Conservation (phyloP, 2,113 vertebrate species). For the Peucedramus taeniatus region DNA sequence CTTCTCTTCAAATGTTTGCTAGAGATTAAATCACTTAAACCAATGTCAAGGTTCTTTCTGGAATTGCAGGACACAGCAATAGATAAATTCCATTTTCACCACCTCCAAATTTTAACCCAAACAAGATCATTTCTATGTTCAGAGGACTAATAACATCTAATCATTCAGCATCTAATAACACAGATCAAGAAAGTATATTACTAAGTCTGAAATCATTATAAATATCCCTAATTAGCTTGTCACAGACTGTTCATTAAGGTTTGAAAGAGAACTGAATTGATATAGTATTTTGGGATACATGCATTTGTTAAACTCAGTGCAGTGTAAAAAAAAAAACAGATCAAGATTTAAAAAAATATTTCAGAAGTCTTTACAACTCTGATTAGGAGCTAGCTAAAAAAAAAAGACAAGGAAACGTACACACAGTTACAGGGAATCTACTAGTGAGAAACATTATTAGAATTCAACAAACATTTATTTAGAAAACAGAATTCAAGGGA, state of each 20-base stretch:
- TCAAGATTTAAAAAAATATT: not conserved
- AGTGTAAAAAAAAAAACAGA: not conserved
- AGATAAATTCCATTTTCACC: not conserved
- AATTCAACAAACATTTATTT: not conserved
- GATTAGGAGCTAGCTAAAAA: not conserved
- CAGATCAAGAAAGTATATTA: too few relatives aligned
- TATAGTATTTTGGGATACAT: not conserved
- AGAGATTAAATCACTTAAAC: not conserved
- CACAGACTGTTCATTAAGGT: not conserved
- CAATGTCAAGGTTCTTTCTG: not conserved
- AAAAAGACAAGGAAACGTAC: not conserved
- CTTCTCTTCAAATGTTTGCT: not conserved
- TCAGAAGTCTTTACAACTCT: not conserved
- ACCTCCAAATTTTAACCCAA: not conserved
- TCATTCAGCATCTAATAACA: not conserved
- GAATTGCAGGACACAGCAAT: not conserved
- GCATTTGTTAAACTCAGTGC: not conserved
- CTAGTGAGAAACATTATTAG: not conserved
- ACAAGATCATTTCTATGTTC: not conserved
- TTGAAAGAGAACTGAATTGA: not conserved
- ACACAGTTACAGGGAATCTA: not conserved
- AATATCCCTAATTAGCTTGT: conserved; percentile 17
- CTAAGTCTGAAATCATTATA: not conserved
- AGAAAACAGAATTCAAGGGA: not conserved
- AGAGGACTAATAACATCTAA: too few relatives aligned